These are phyloP conservation scores for Cinara cedri DNA, from an alignment of 2,888 invertebrate species.

Conservation along the genomic window DNA sequence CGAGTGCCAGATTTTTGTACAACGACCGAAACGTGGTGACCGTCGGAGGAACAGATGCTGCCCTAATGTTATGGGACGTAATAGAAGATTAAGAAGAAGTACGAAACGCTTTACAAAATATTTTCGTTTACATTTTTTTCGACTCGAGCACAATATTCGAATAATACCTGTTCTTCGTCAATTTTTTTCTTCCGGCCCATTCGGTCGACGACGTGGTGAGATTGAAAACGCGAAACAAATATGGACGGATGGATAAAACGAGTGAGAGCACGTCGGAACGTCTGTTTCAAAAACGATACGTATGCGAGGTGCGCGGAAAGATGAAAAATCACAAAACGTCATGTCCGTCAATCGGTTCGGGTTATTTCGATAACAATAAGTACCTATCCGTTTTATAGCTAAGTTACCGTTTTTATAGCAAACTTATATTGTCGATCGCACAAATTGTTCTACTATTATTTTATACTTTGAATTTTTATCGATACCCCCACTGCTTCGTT, in stretches of 20 bases:
- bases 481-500: slow-evolving; percentile 17
- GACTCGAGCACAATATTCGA: slow-evolving; percentile 50
- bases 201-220: slow-evolving; percentile 1
- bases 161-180: slow-evolving; percentile 20
- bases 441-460: background rate
- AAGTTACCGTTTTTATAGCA: slow-evolving; percentile 46
- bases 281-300: no score
- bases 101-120: slow-evolving; percentile 34
- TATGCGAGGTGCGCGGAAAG: background rate
- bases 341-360: background rate
- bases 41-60: slow-evolving; percentile 86
- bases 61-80: slow-evolving; percentile 89
- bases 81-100: slow-evolving; percentile 73
- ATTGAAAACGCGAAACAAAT: background rate
- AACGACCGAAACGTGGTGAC: slow-evolving; percentile 85
- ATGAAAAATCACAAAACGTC: background rate
- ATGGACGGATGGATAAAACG: background rate
- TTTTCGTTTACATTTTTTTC: slow-evolving; percentile 42
- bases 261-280: background rate
- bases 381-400: background rate
- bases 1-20: slow-evolving; percentile 80
- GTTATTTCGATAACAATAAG: background rate
- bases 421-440: background rate
- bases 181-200: background rate
- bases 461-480: background rate